Base-by-base conservation (phyloP, 2,888 invertebrate species). In the Coleophora flavipennella region DNA sequence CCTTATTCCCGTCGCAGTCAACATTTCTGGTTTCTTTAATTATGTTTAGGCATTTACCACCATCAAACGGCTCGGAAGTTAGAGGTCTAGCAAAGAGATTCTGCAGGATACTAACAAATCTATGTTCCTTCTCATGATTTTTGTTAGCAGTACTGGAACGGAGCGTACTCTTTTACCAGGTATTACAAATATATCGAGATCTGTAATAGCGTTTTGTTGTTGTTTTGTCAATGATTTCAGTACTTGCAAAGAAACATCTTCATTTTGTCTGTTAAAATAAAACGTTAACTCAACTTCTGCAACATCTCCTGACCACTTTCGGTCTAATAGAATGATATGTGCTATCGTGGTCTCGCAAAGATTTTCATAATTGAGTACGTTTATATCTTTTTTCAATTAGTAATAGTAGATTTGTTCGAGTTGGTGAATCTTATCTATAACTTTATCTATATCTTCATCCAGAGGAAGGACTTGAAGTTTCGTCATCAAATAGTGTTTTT, bases 241-340 rank as follows among this genome's bases (percentile, higher is more conserved):
- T 26, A 38, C 38, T 38, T 38, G 31, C 27, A 26, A 8, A 8
- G 38, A 33, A 38, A 32, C 33, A 20, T 38, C 13, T 2, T 38
- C 33, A 1, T 26, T 38, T 11, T 38, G 32, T 38, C 38, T 4
- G 32, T 38, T 38, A 26, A 38, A 7, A 33, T 38, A 38, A 38
- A 12, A 38, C 33, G 32, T 8, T 2, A 38, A 27, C 32, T 38
- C 38, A 8, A 27, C 38, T 26, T 38, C 33, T 9, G 38, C 38
- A 38, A 38, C 38, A 26, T 38, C 33, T 25, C 38, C 38, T 33
- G 26, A 33, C 33, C 38, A 33, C 13, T 38, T 38, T 32, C 38
- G 38, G 33, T 38, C 25, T 38, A 38, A 38, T 26, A 38, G 32
- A 13, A 35, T 35, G 4, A 32, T 38, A 33, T 38, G 38, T 25